Percentiles rank a stretch among this genome's conserved stretches.
These are phyloP conservation scores for Myxocyprinus asiaticus DNA, from an alignment of 2,113 vertebrate genomes.

Conservation along the genomic window DNA sequence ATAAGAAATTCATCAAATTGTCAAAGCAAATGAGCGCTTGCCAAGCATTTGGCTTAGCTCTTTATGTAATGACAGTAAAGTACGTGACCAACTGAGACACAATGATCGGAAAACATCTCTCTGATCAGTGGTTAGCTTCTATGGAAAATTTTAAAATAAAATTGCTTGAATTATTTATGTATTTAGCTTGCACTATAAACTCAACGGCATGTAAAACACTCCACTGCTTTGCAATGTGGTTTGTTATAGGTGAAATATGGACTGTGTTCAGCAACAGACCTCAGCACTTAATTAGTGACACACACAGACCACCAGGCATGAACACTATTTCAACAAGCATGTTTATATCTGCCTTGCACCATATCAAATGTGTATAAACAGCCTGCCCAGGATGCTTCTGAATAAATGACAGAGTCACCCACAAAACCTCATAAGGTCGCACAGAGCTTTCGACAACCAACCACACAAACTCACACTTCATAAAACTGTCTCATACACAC, in stretches of 20 bases:
- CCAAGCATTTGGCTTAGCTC: not conserved
- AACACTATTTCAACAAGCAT: not conserved
- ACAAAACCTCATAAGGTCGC: too few relatives aligned
- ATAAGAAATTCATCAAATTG: not conserved
- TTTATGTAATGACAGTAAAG: not conserved
- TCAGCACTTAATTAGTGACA: slow-evolving; percentile 4
- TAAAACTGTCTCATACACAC: not conserved
- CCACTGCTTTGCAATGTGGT: not conserved
- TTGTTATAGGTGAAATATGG: not conserved
- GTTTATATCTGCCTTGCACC: not conserved
- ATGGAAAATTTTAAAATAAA: not conserved
- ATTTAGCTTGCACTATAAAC: not conserved
- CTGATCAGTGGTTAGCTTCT: not conserved
- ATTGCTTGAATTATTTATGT: slow-evolving; percentile 16
- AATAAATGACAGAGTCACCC: not conserved
- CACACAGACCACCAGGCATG: slow-evolving; percentile 19
- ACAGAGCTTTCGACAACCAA: too few relatives aligned
- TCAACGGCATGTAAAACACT: not conserved
- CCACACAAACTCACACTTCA: too few relatives aligned
- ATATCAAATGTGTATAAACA: slow-evolving; percentile 17
- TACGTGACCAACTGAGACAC: not conserved
- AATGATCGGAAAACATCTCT: not conserved
- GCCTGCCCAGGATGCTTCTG: not conserved
- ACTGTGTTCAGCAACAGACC: not conserved
- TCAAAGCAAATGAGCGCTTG: not conserved